Conservation (phyloP, 2,888 invertebrate species). For the Atethmia centrago region DNA sequence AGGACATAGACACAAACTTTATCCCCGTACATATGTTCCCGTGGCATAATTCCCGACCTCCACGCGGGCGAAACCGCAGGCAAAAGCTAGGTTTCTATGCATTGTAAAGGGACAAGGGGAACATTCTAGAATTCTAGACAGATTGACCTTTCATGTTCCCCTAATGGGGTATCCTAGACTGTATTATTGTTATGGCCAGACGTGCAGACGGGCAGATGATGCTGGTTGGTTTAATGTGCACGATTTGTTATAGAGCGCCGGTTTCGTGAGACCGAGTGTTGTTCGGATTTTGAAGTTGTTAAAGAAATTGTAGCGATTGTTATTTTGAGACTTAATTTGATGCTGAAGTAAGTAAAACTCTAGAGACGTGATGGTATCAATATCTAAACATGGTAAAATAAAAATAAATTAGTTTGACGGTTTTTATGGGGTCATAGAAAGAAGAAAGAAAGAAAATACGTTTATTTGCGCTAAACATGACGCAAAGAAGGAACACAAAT, state of each 20-base stretch:
- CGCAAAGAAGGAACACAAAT: too few relatives aligned
- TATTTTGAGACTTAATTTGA: background rate
- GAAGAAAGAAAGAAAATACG: too few relatives aligned
- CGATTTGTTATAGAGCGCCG: conserved; percentile 51
- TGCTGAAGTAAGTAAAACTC: background rate
- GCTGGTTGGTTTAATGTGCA: conserved; percentile 52
- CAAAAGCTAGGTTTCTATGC: background rate
- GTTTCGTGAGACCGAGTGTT: conserved; percentile 45
- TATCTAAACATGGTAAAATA: too few relatives aligned
- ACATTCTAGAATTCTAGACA: conserved; percentile 47
- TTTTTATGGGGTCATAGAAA: too few relatives aligned
- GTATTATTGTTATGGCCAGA: conserved; percentile 60
- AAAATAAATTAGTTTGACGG: too few relatives aligned
- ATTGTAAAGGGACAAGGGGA: conserved; percentile 4
- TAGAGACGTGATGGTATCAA: too few relatives aligned
- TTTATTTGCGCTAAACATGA: too few relatives aligned
- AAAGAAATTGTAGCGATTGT: background rate
- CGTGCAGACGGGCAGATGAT: conserved; percentile 44
- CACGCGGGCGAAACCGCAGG: background rate
- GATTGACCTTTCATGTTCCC: conserved; percentile 68
- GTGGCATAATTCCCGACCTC: background rate
- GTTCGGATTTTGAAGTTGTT: conserved; percentile 21
- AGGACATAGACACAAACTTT: background rate
- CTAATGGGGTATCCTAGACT: conserved; percentile 62
- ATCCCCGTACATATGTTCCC: background rate